phyloP scores from a whole-genome alignment of 2,113 vertebrate species.

The Ceyx melanurus region DNA sequence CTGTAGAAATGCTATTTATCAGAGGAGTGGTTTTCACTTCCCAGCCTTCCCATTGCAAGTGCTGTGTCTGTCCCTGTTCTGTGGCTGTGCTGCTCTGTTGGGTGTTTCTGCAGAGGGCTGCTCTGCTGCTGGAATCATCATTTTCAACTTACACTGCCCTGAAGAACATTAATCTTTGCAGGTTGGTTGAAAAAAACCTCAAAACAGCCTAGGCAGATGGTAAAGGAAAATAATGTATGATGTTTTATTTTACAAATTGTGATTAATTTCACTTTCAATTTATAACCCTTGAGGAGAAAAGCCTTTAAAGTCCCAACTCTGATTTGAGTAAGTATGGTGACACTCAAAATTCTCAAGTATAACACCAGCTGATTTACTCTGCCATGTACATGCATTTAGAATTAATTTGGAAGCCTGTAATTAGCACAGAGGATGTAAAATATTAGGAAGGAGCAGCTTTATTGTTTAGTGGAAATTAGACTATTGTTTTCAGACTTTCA shows the following conservation, averaged over 20 bases:
- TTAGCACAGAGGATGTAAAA: not conserved
- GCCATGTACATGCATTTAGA: not conserved
- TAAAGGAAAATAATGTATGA: conserved; percentile 17
- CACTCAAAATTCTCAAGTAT: not conserved
- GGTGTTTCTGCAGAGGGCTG: not conserved
- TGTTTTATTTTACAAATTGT: conserved; percentile 33
- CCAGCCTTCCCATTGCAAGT: not conserved
- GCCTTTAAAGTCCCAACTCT: not conserved
- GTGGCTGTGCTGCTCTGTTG: not conserved
- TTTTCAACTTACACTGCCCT: not conserved
- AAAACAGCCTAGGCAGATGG: conserved; percentile 1
- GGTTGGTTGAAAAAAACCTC: not conserved
- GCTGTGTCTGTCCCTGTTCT: not conserved
- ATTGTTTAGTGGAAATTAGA: not conserved
- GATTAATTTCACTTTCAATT: conserved; percentile 54
- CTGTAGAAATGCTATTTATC: not conserved
- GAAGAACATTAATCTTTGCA: conserved; percentile 39
- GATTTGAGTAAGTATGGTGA: conserved; percentile 1
- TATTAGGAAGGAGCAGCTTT: not conserved
- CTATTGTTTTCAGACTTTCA: not conserved
- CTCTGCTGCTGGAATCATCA: not conserved
- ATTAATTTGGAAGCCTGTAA: not conserved
- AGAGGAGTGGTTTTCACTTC: not conserved
- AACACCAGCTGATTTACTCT: not conserved
- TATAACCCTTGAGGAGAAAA: conserved; percentile 13